Evolutionary conservation across 1,140 invertebrate species (phyloP), one percentile per base, ranked within the genome.

Genomic region (Oncopodura yosiiana): DNA sequence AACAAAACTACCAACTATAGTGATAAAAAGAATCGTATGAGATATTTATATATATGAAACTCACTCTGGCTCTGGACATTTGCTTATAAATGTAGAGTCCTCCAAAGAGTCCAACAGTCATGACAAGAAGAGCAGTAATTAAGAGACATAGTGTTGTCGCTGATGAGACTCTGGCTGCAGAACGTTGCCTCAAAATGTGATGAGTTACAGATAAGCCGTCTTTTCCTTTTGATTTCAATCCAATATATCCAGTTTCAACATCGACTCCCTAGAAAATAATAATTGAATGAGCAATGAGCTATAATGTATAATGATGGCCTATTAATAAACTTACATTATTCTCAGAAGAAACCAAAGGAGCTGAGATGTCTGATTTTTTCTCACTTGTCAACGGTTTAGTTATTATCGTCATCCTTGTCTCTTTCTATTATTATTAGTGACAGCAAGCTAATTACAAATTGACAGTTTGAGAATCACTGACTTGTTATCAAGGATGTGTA

Each of bases 11-110:
- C n/a, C n/a, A n/a, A n/a, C n/a, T n/a, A n/a, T n/a, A 8, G 38
- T 38, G 4, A n/a, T 49, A 23, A n/a, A 4, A n/a, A 46, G 26
- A 27, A 18, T 8, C 29, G n/a, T n/a, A n/a, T n/a, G n/a, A n/a
- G n/a, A n/a, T n/a, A 5, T 16, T 8, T 6, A 34, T 45, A 29
- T 23, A 12, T 12, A 29, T 12, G 38, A 45, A 11, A 58, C 66
- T 64, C 60, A 73, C 72, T 64, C 67, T 69, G 54, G 74, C 70
- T 29, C 77, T 76, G 2, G 79, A 71, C 68, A 85, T 83, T 50
- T 85, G 77, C n/a, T 77, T 78, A 69, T 88, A 89, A 21, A 91
- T 71, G 64, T 82, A 82, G 36, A 84, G 74, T 14, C 86, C 86
- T 23, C 81, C 80, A 45, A 85, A 75, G 27, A 89, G 78, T 5